phyloP scores from a whole-genome alignment of 1,140 invertebrate genomes.

The Zaprionus kolodkinae region DNA sequence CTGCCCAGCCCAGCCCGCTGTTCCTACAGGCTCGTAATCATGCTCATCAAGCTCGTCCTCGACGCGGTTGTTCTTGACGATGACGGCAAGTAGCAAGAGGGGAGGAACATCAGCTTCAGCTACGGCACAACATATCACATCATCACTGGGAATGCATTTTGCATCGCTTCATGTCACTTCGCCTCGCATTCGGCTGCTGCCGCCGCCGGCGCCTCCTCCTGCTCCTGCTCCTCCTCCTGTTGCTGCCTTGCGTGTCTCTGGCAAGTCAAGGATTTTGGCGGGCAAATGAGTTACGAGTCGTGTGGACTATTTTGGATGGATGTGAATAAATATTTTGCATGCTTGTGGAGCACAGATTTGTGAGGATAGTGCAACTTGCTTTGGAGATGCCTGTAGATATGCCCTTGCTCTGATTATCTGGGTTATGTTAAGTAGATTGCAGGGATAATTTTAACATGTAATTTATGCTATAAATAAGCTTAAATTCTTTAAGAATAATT shows the following conservation, averaged over 20 bases:
- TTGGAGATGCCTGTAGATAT: neutral
- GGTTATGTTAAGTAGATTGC: neutral
- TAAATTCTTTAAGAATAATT: neutral
- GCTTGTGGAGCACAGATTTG: neutral
- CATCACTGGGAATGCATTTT: constrained; percentile 69
- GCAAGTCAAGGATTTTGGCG: constrained; percentile 47
- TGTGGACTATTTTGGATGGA: constrained; percentile 18
- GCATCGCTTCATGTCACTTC: constrained; percentile 60
- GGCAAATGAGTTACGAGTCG: constrained; percentile 29
- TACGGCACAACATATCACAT: constrained; percentile 60
- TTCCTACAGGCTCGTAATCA: constrained; percentile 37
- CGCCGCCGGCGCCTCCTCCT: too few species aligned
- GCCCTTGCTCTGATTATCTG: neutral
- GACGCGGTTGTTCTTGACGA: constrained; percentile 39
- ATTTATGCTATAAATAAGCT: neutral
- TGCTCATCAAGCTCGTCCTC: constrained; percentile 50
- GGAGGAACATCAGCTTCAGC: constrained; percentile 50
- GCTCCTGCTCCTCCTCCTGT: neutral
- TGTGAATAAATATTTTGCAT: constrained; percentile 20
- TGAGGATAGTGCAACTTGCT: neutral
- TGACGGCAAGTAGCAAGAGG: constrained; percentile 13
- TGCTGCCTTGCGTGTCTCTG: constrained; percentile 17
- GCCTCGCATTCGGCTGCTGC: constrained; percentile 22
- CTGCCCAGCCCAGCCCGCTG: neutral
- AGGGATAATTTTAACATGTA: neutral